Percentiles rank a stretch among this genome's conserved stretches.
phyloP scores from a whole-genome alignment of 2,888 invertebrate species.

The Malacosoma neustria region DNA sequence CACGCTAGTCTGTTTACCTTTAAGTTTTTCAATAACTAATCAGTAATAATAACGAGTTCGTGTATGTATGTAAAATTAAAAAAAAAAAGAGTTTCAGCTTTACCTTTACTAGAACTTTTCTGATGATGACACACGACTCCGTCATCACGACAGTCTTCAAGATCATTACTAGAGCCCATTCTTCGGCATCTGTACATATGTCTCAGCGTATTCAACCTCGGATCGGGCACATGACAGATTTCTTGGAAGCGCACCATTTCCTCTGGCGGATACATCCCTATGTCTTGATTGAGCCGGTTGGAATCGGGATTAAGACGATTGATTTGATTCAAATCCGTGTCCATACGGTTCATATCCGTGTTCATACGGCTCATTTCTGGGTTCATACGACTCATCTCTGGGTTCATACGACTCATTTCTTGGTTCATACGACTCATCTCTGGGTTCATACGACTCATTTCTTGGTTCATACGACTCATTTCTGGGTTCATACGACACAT shows the following conservation, averaged over 20 bases:
- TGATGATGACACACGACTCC: constrained; percentile 46
- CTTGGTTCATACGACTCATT: constrained; percentile 19
- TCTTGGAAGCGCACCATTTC: constrained; percentile 27
- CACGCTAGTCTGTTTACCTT: too few relatives aligned
- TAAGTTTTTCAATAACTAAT: too few relatives aligned
- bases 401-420: constrained; percentile 23
- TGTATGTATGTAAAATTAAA: too few relatives aligned
- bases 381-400: constrained; percentile 14
- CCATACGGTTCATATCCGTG: constrained; percentile 28
- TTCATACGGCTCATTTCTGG: constrained; percentile 19
- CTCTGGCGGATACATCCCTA: constrained; percentile 11
- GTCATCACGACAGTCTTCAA: constrained; percentile 50
- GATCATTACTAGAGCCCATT: constrained; percentile 49
- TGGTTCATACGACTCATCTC: constrained; percentile 40
- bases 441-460: constrained; percentile 20
- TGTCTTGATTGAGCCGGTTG: constrained; percentile 34
- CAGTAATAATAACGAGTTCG: too few relatives aligned
- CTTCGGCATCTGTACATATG: constrained; percentile 58
- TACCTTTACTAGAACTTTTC: constrained; percentile 56
- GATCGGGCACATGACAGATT: constrained; percentile 4
- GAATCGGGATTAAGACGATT: constrained; percentile 30
- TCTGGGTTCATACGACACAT: constrained; percentile 24
- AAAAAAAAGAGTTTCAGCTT: too few relatives aligned
- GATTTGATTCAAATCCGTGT: constrained; percentile 25
- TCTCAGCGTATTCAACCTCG: constrained; percentile 50